These are phyloP conservation scores for Pseudomyrmex concolor DNA, from an alignment of 1,140 invertebrate genomes.

Conservation along the genomic window DNA sequence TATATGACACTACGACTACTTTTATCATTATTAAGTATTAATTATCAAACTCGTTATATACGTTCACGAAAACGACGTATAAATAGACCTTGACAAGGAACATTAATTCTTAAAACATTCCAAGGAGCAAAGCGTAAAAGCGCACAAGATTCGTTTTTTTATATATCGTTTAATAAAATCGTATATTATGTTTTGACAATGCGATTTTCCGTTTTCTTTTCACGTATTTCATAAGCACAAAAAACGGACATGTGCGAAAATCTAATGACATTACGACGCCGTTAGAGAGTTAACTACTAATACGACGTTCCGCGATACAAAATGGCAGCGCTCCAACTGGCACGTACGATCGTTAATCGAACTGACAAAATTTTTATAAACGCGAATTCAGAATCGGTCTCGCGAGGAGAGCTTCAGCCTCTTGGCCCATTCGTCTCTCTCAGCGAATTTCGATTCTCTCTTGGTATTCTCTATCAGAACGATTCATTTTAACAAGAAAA, in stretches of 20 bases:
- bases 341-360: slow-evolving; percentile 62
- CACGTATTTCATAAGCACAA: slow-evolving; percentile 32
- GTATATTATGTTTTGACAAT: too few species aligned
- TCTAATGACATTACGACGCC: slow-evolving; percentile 31
- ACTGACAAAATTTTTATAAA: slow-evolving; percentile 61
- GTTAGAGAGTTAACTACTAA: slow-evolving; percentile 44
- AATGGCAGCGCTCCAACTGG: slow-evolving; percentile 60
- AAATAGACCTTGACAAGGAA: neutral
- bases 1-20: slow-evolving; percentile 1
- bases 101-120: neutral
- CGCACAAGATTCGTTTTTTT: too few species aligned
- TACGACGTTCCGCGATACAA: slow-evolving; percentile 41
- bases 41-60: slow-evolving; percentile 3
- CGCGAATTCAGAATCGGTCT: slow-evolving; percentile 44
- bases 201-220: neutral
- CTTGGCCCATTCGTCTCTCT: slow-evolving; percentile 25
- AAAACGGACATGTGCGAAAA: neutral
- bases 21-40: slow-evolving; percentile 29
- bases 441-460: slow-evolving; percentile 42
- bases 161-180: neutral
- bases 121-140: neutral
- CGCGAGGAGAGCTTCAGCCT: slow-evolving; percentile 31
- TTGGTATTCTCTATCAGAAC: slow-evolving; percentile 19
- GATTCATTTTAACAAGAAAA: slow-evolving; percentile 11
- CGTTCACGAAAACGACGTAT: neutral